Conservation (phyloP, 2,888 invertebrate species). For the Physocephala rufipes region DNA sequence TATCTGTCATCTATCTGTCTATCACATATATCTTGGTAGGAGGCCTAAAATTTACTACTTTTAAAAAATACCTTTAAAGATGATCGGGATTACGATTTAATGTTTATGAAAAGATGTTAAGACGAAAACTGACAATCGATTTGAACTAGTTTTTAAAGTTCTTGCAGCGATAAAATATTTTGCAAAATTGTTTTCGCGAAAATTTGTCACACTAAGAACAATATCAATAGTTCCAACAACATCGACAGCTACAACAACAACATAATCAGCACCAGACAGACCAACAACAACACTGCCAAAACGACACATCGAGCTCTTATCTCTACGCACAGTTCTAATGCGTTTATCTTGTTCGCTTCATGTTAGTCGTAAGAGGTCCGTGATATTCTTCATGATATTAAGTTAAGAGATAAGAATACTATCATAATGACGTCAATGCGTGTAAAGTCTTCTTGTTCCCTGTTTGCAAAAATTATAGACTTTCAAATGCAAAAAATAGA, state of each 20-base stretch:
- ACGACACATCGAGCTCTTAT: background rate
- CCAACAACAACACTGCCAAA: background rate
- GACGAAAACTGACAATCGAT: too few species aligned
- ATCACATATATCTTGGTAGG: too few species aligned
- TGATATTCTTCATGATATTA: conserved; percentile 25
- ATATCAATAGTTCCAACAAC: background rate
- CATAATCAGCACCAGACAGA: too few species aligned
- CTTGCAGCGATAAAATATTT: background rate
- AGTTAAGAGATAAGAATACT: background rate
- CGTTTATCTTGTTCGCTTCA: conserved; percentile 63
- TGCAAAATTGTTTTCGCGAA: background rate
- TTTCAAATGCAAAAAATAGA: background rate
- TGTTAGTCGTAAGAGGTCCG: conserved; percentile 48
- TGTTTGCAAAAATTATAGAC: background rate
- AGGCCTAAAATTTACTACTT: too few species aligned
- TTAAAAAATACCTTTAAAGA: too few species aligned
- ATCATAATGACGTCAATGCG: conserved; percentile 29
- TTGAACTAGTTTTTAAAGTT: too few species aligned
- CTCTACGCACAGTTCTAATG: conserved; percentile 51
- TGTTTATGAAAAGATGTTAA: too few species aligned
- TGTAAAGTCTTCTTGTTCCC: background rate
- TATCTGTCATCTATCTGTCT: too few species aligned
- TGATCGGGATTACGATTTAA: too few species aligned
- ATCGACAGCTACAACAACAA: background rate
- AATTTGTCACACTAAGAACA: background rate